Evolutionary conservation across 2,797 vertebrate genomes (phyloP).

Genomic region (Xiphorhynchus erythropygius): DNA sequence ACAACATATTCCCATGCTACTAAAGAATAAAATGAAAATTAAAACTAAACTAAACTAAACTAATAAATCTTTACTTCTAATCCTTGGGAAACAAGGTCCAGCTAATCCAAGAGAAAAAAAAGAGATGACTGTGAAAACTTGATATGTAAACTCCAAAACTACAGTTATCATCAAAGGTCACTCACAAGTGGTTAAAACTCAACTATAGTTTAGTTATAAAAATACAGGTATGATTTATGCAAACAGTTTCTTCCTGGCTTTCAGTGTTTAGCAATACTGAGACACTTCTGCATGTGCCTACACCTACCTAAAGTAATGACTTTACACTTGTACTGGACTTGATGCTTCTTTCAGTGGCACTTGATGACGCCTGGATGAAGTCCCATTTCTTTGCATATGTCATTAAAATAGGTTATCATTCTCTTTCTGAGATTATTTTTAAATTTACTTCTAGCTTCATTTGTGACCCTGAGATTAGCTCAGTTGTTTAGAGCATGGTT

Average conservation of each 20-base stretch:
- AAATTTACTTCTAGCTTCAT: neutral
- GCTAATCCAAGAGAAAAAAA: neutral
- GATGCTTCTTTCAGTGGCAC: neutral
- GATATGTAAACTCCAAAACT: neutral
- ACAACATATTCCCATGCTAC: neutral
- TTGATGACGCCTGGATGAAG: neutral
- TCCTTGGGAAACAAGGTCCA: neutral
- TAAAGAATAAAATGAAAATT: neutral
- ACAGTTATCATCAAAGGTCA: neutral
- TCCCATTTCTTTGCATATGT: neutral
- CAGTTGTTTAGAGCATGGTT: fast-evolving
- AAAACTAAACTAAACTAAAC: neutral
- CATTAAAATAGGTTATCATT: neutral
- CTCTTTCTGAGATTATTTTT: neutral
- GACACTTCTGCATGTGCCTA: neutral
- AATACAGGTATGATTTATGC: neutral
- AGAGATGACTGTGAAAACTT: neutral
- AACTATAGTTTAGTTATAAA: neutral
- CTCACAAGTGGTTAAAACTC: neutral
- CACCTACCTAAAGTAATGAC: neutral
- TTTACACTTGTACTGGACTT: neutral
- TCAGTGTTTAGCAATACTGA: neutral
- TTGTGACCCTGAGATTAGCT: neutral
- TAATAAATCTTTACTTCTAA: neutral
- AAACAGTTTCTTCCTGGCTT: neutral